phyloP scores from a whole-genome alignment of 2,797 vertebrate species.

The Melanotaenia pygmaea region DNA sequence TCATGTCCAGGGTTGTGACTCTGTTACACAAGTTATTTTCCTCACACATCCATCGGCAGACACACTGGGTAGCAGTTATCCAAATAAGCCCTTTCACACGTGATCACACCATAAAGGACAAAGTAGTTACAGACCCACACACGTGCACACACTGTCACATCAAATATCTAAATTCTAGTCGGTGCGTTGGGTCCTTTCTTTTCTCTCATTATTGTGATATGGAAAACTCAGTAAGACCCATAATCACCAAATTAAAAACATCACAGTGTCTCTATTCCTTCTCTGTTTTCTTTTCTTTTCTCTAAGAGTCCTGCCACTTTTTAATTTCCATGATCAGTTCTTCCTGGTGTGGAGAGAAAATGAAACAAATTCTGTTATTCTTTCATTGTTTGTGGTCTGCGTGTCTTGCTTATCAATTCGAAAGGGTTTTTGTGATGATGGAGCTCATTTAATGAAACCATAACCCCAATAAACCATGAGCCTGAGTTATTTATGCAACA shows the following conservation, averaged over 20 bases:
- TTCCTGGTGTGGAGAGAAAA: constrained; percentile 14
- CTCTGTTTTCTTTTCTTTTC: not conserved
- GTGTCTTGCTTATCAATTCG: constrained; percentile 45
- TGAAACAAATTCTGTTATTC: constrained; percentile 20
- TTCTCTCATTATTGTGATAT: constrained; percentile 35
- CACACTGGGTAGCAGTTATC: constrained; percentile 35
- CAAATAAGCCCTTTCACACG: not conserved
- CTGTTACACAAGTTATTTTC: constrained; percentile 69
- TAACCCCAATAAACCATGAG: constrained; percentile 32
- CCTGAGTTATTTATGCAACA: constrained; percentile 9
- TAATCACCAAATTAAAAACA: constrained; percentile 67
- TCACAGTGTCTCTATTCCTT: constrained; percentile 8
- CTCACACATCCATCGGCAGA: constrained; percentile 38
- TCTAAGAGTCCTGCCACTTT: constrained; percentile 1
- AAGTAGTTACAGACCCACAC: constrained; percentile 2
- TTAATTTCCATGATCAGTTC: constrained; percentile 27
- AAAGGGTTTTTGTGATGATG: constrained; percentile 23
- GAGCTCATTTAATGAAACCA: constrained; percentile 45
- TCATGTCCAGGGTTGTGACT: constrained; percentile 57
- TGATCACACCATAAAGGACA: constrained; percentile 12
- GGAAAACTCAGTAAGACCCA: constrained; percentile 33
- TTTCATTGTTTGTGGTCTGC: constrained; percentile 32
- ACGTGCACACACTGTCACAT: constrained; percentile 33
- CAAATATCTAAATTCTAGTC: constrained; percentile 59
- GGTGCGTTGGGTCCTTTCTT: constrained; percentile 53